Evolutionary conservation across 1,140 invertebrate species (phyloP), one percentile per base, ranked within the genome.

Genomic region (Hesperophylax magnus): DNA sequence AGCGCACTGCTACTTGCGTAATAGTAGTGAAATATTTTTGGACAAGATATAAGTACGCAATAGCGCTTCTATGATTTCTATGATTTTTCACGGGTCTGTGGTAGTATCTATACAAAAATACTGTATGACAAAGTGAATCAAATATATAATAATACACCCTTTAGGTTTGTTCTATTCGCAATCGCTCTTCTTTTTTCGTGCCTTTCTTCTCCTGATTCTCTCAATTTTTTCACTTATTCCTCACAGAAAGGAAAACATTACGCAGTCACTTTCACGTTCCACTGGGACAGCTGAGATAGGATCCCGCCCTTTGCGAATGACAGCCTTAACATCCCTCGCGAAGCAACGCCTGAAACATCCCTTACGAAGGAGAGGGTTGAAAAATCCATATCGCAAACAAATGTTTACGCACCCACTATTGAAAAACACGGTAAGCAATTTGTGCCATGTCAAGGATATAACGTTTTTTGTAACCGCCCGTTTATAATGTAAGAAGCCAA

Each of bases 221-320:
- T 47, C 39, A 47, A 0, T 47, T 47, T 14, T 11, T 47, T 47
- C 8, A 47, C 39, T 47, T 47, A 11, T 47, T 47, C 24, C 58
- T 24, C 56, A 60, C 18, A 24, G 24, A 20, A 20, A 20, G 24
- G 24, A 61, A 61, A 61, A 61, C 58, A 61, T 61, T 61, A 20
- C 58, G 24, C 17, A 61, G 58, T 61, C 58, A 61, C 58, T 61
- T 61, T 61, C 14, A 20, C 24, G 18, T 24, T 61, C 58, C 58
- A 9, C 58, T 20, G 58, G 58, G 58, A 61, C 58, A 61, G 58
- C 15, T 61, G 58, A 61, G 58, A 22, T 22, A 24, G 58, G 58
- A 22, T 61, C 58, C 58, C 58, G 56, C 56, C 58, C 58, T 14
- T 9, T 61, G 58, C 14, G 58, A 61, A 61, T 61, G 58, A 61